phyloP scores from a whole-genome alignment of 2,797 vertebrate genomes.

The Neosilurus mollespiculum region DNA sequence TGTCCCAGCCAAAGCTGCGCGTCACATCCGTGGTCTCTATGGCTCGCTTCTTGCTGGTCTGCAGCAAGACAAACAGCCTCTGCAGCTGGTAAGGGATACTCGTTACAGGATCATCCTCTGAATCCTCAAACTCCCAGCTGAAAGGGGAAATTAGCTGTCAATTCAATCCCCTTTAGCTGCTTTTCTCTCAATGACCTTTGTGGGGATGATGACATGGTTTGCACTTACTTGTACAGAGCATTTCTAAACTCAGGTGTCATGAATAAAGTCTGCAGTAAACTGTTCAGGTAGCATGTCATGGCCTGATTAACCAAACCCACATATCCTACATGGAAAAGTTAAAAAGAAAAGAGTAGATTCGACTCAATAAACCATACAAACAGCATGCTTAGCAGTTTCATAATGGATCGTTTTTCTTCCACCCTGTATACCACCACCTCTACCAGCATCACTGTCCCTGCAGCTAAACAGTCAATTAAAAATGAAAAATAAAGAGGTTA shows the following conservation, averaged over 20 bases:
- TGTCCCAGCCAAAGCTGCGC: conserved; percentile 98
- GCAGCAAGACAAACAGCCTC: conserved; percentile 93
- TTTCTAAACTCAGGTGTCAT: conserved; percentile 99
- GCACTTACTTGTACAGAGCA: conserved; percentile 96
- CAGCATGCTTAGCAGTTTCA: neutral
- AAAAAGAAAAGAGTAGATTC: neutral
- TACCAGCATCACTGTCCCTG: too few relatives aligned
- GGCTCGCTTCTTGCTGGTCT: conserved; percentile 97
- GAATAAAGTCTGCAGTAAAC: conserved; percentile 95
- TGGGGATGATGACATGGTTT: neutral
- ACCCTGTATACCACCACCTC: neutral
- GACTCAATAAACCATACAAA: neutral
- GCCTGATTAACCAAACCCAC: conserved; percentile 98
- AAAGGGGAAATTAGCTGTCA: conserved; percentile 20
- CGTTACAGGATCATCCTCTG: conserved; percentile 92
- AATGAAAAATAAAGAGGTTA: conserved; percentile 55
- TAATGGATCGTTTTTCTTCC: neutral
- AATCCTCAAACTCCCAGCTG: conserved; percentile 98
- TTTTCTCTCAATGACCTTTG: neutral
- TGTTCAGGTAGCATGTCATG: conserved; percentile 99
- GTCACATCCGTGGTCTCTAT: conserved; percentile 99
- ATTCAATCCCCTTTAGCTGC: neutral
- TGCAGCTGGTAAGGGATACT: conserved; percentile 98
- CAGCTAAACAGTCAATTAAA: neutral
- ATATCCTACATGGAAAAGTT: conserved; percentile 77